Evolutionary conservation across 2,888 invertebrate species (phyloP).

Genomic region (Geotrupes spiniger): DNA sequence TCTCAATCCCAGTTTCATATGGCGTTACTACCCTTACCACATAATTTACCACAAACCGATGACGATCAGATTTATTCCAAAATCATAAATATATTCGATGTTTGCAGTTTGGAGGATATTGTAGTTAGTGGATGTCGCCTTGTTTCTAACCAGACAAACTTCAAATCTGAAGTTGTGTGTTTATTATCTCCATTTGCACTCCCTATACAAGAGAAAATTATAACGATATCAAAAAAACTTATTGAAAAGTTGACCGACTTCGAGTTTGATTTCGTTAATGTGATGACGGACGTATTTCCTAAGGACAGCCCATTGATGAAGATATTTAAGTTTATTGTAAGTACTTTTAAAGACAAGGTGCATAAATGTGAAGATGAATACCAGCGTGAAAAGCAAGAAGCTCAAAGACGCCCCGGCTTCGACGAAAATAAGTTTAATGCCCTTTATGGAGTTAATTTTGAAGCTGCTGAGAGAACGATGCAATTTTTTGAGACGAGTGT

Average conservation of each 20-base stretch:
- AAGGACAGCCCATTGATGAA: neutral
- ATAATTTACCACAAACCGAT: slow-evolving; percentile 1
- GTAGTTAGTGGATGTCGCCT: neutral
- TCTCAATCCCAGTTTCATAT: slow-evolving; percentile 31
- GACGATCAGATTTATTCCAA: neutral
- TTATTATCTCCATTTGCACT: slow-evolving; percentile 8
- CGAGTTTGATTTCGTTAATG: slow-evolving; percentile 8
- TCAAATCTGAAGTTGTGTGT: neutral
- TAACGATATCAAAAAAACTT: slow-evolving; percentile 12
- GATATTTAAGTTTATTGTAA: neutral
- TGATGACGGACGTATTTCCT: slow-evolving; percentile 14
- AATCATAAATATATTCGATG: neutral
- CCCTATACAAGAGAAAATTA: slow-evolving; percentile 11
- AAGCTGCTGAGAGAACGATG: neutral
- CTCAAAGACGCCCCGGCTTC: neutral
- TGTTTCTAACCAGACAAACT: neutral
- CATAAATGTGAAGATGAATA: too few relatives aligned
- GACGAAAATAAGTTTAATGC: neutral
- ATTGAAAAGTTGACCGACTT: slow-evolving; percentile 7
- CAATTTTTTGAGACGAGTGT: neutral
- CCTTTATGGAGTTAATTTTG: neutral
- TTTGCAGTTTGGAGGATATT: neutral
- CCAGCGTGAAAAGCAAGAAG: neutral
- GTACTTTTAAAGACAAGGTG: neutral
- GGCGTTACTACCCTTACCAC: slow-evolving; percentile 20